Evolutionary conservation across 1,140 invertebrate species (phyloP), one percentile per base, ranked within the genome.

Genomic region (Leptinotarsa texana): DNA sequence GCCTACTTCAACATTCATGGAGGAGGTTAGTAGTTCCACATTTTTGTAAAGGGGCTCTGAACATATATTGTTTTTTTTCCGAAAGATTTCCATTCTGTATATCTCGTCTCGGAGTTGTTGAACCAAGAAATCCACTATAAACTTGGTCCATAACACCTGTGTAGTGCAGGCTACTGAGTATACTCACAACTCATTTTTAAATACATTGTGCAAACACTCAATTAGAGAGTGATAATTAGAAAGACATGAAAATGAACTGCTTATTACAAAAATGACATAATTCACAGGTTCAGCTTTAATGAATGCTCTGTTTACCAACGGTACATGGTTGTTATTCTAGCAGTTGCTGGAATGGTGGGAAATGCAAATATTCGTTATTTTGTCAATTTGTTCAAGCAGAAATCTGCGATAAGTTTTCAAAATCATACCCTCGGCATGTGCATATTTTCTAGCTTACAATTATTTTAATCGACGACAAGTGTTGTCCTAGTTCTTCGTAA

Each of bases 201-300:
- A 57, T 57, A 17, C 51, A 57, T 57, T 57, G 51, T 57, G 4
- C 51, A 57, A 57, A 57, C 51, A 57, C 15, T 57, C n/a, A 15
- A 57, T 57, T 57, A 18, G 68, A 18, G 22, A 49, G 68, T 69
- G 68, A 47, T 69, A 69, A 69, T 69, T 69, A 49, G 13, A 24
- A 69, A 49, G 48, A 22, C 17, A 51, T 69, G 68, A 49, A 69
- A 69, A 48, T 69, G 68, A 69, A 49, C 68, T 69, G 48, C 42
- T 49, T 42, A n/a, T 69, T 51, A 49, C 17, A 69, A 69, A 69
- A 69, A 69, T 49, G 13, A 69, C 15, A 21, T 69, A 69, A 69
- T 69, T 69, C 48, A 69, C 68, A 69, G 68, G 68, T 69, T 48
- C 21, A 42, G 13, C 33, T 13, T 42, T 49, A 69, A 48, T 69